Base-by-base conservation (phyloP, 2,888 invertebrate genomes). In the Dusona sp. region DNA sequence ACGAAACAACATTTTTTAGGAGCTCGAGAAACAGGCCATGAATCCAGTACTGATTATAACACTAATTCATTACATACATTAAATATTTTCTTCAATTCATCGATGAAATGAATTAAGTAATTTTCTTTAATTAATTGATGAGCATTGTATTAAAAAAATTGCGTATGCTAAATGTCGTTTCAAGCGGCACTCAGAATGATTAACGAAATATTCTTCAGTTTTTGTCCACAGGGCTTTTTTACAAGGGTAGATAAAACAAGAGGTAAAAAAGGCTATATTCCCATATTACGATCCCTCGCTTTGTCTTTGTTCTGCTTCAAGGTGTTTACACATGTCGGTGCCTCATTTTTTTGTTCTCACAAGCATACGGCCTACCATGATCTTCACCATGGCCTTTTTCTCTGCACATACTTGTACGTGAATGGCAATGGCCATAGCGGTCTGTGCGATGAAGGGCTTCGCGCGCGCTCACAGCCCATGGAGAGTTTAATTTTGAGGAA, bases 401-500 rank as follows among this genome's bases (percentile, higher is more conserved):
- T 51, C 80, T 38, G 73, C 51, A 29, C 54, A 77, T 61, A 83
- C 68, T 54, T 48, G 68, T 78, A 73, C 67, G 79, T 57, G 68
- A 54, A 73, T 48, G 74, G 74, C 80, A 64, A 42, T 73, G 61
- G 61, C 42, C 68, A 82, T 45, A 38, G 45, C 51, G 25, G 64
- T 75, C 38, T 38, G 48, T 48, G 70, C 68, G 42, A 83, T 51
- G 83, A 80, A 80, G 75, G 65, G 72, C 70, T 64, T 72, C 68
- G 87, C 86, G 51, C 87, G 70, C 65, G 54, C 70, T 57, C 70
- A 22, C 19, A 80, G 48, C 45, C 61, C 67, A 33, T 36, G 72
- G 87, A 88, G 88, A 90, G 91, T 92, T 92, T 92, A 92, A 92
- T 92, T 92, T 92, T 92, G 92, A 91, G 92, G 90, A 91, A 92